Percentiles rank a stretch among this genome's conserved stretches.
Evolutionary conservation across 1,140 invertebrate species (phyloP).

Genomic region (Samia ricini): DNA sequence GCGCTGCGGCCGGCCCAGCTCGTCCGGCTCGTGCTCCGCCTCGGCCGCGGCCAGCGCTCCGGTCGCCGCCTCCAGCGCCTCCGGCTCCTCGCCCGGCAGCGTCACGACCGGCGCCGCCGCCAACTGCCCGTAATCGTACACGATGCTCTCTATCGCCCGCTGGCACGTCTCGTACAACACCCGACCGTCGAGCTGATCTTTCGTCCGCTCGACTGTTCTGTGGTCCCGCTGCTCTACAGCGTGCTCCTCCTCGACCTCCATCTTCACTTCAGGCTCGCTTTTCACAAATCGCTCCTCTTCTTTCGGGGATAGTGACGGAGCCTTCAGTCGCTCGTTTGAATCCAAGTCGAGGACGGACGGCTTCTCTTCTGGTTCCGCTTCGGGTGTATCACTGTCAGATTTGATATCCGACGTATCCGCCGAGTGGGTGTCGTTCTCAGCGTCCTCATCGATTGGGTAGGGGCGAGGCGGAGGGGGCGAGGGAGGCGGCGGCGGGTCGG

Average conservation of each 20-base stretch:
- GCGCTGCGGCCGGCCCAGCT: conserved; percentile 46
- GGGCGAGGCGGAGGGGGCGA: conserved; percentile 45
- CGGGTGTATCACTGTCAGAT: conserved; percentile 6
- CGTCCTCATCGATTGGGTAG: conserved; percentile 37
- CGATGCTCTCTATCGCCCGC: conserved; percentile 15
- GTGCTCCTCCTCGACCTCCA: conserved; percentile 31
- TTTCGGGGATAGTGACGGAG: conserved; percentile 33
- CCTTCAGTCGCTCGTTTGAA: conserved; percentile 51
- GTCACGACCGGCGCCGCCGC: conserved; percentile 40
- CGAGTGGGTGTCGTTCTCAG: conserved; percentile 11
- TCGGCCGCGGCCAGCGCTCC: conserved; percentile 25
- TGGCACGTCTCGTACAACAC: conserved; percentile 26
- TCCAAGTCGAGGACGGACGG: conserved; percentile 34
- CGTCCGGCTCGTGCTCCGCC: conserved; percentile 31
- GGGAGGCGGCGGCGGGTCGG: conserved; percentile 38
- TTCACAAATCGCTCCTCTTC: conserved; percentile 30
- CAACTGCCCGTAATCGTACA: conserved; percentile 35
- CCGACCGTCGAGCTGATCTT: conserved; percentile 34
- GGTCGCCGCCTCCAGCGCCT: conserved; percentile 14
- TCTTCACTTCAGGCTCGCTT: conserved; percentile 14
- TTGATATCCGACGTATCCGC: conserved; percentile 1
- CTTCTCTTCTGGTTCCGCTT: conserved; percentile 30
- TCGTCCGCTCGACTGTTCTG: conserved; percentile 61
- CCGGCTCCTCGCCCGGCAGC: conserved; percentile 22
- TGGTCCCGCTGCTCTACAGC: conserved; percentile 39